A percentile compares a stretch with the other conserved stretches of the same genome.
These are phyloP conservation scores for Manis javanica DNA, from an alignment of 2,797 vertebrate species.

Conservation along the genomic window DNA sequence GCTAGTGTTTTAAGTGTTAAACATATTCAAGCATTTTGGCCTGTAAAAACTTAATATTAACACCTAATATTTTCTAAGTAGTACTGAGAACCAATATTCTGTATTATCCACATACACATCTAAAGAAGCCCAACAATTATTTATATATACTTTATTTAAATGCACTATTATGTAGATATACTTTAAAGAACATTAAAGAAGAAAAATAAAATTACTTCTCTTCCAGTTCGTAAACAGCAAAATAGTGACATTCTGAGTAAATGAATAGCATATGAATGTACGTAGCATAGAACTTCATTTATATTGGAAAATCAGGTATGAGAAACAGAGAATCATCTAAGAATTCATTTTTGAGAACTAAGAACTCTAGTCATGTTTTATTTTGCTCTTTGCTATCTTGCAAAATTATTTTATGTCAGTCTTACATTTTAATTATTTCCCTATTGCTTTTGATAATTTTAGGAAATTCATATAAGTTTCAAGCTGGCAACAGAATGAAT, in stretches of 20 bases:
- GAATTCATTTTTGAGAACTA: neutral
- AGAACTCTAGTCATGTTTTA: neutral
- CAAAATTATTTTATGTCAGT: neutral
- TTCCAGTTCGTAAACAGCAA: neutral
- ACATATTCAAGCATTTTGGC: neutral
- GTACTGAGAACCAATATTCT: neutral
- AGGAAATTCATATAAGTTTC: conserved; percentile 99
- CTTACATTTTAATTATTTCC: conserved; percentile 21
- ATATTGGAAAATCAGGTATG: neutral
- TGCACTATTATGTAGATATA: neutral
- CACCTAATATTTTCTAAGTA: neutral
- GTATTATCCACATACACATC: neutral
- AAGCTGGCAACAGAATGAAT: conserved; percentile 96
- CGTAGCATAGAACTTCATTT: neutral
- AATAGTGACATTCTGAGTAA: neutral
- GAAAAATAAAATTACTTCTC: neutral
- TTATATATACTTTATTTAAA: neutral
- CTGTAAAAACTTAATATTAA: neutral
- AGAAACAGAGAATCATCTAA: neutral
- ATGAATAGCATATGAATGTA: neutral
- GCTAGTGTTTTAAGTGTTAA: neutral
- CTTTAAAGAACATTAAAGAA: neutral
- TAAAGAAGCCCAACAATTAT: neutral
- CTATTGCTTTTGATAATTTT: conserved; percentile 56
- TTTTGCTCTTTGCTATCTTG: neutral